Evolutionary conservation across 2,113 vertebrate species (phyloP), one percentile per base, ranked within the genome.

Genomic region (Nothobranchius kuhntae): DNA sequence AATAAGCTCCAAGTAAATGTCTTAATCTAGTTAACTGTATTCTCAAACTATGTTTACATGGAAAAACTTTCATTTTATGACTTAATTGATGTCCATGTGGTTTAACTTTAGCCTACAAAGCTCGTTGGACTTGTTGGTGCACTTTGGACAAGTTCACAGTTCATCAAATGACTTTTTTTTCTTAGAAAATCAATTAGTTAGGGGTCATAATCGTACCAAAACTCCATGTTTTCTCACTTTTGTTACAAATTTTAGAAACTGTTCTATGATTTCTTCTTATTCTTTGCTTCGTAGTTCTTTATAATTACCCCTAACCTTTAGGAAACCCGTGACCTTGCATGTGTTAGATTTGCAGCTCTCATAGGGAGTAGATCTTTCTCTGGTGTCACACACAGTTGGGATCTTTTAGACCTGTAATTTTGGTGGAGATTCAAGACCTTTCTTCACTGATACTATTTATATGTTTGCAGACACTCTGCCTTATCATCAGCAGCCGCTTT

Each of bases 391-490:
- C 12, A 13, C 10, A 8, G 12, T 52, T 52, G 10, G 35, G n/a
- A 36, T 40, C 12, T 42, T 58, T 46, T 36, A 53, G 14, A 13
- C 48, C 62, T 59, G 4, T 66, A 40, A 7, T 46, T 63, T 46
- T 45, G 51, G 11, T 17, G 3, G 35, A 56, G 12, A 59, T 12
- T 62, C 45, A 51, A 54, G 9, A 17, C 1, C 10, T 50, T 55
- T 44, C 30, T 61, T 51, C 11, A 9, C n/a, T 15, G 62, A 26
- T 13, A 46, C 65, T 86, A 56, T 77, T 78, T 75, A 70, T 72
- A 75, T 52, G 21, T 51, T 61, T 50, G 40, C 36, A 70, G 30
- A 75, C 30, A 53, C 48, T 65, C 36, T 76, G 62, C 42, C 53
- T 71, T 40, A 76, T 53, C 40, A 44, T 63, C 53, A 58, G 30